These are phyloP conservation scores for Neodon shergylaensis DNA, from an alignment of 2,113 vertebrate species.

Conservation along the genomic window DNA sequence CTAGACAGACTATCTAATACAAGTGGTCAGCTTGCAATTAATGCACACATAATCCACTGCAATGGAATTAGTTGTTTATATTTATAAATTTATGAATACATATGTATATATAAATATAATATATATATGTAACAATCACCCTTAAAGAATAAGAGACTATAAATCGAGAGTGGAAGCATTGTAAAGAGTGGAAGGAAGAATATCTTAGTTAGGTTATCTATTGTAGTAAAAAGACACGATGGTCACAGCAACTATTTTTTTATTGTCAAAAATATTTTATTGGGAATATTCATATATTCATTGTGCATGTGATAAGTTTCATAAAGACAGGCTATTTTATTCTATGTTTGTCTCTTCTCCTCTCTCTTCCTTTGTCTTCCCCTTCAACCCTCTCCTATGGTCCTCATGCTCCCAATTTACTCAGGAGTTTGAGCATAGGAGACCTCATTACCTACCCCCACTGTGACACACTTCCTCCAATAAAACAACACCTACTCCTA, in stretches of 20 bases:
- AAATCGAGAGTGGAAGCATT: background rate
- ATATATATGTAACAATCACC: no score
- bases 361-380: no score
- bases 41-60: no score
- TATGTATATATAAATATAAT: no score
- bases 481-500: background rate
- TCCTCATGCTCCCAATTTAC: no score
- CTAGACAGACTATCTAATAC: background rate
- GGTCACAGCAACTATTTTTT: background rate
- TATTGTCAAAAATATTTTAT: no score
- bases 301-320: no score
- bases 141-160: background rate
- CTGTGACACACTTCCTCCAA: background rate
- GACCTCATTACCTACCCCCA: background rate
- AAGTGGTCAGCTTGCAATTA: background rate
- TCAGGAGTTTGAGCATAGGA: background rate
- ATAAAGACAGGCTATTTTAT: no score
- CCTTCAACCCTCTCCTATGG: no score
- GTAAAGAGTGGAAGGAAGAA: background rate
- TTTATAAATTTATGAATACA: background rate
- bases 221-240: background rate
- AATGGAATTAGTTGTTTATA: background rate
- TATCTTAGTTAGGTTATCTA: background rate
- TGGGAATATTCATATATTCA: no score
- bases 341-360: no score